Percentiles rank a stretch among this genome's conserved stretches.
phyloP scores from a whole-genome alignment of 2,113 vertebrate species.

The Macrotus californicus region DNA sequence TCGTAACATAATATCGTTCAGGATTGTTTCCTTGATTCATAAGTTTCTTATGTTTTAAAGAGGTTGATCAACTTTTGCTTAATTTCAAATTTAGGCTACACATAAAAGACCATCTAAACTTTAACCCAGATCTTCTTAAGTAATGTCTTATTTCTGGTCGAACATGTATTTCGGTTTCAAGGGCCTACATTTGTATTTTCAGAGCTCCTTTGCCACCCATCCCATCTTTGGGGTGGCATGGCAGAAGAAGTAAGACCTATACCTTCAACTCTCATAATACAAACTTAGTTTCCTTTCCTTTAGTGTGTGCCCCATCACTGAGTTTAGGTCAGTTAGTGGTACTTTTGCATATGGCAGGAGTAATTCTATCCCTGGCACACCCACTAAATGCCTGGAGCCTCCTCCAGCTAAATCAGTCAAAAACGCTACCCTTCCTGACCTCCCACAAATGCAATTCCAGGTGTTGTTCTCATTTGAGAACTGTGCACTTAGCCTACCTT shows the following conservation, averaged over 20 bases:
- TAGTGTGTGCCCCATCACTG: background rate
- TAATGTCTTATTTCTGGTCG: background rate
- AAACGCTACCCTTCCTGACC: no score
- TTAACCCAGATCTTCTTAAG: background rate
- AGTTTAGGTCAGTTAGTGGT: background rate
- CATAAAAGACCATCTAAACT: background rate
- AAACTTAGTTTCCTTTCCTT: background rate
- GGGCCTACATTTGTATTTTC: background rate
- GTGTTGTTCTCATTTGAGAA: background rate
- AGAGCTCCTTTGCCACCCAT: background rate
- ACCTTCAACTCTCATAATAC: background rate
- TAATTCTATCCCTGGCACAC: background rate
- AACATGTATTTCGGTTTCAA: background rate
- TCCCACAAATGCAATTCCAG: accelerated
- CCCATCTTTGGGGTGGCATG: background rate
- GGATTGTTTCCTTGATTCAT: background rate
- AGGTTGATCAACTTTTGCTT: background rate
- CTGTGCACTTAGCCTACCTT: background rate
- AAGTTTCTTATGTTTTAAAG: background rate
- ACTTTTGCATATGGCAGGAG: background rate
- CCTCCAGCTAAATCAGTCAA: background rate
- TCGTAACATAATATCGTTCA: background rate
- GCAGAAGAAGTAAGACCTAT: background rate
- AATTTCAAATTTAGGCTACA: background rate
- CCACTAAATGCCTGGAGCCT: background rate